Percentiles rank a stretch among this genome's conserved stretches.
Evolutionary conservation across 2,888 invertebrate genomes (phyloP).

Genomic region (Dasypolia templi): DNA sequence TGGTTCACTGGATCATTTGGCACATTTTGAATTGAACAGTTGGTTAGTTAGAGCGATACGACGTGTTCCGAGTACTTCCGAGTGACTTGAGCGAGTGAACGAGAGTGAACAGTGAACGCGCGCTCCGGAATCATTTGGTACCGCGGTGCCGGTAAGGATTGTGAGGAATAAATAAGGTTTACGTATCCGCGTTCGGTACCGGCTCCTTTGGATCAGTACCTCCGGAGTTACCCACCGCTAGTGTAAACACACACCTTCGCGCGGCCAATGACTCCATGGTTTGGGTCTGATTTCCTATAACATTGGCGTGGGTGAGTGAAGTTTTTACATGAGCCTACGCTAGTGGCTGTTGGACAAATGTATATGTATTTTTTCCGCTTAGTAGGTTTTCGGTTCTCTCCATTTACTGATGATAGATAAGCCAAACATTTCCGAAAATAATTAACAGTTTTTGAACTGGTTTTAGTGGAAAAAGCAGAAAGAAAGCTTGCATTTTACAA

Average conservation of each 20-base stretch:
- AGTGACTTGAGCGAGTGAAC: too few species aligned
- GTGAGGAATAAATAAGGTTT: too few species aligned
- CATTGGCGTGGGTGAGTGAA: constrained; percentile 68
- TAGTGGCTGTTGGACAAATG: constrained; percentile 55
- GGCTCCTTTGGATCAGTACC: too few species aligned
- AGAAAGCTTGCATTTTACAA: constrained; percentile 26
- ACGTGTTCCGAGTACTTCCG: too few species aligned
- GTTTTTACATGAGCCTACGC: constrained; percentile 70
- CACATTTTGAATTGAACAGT: too few species aligned
- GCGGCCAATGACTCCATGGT: constrained; percentile 71
- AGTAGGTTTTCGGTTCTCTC: constrained; percentile 32
- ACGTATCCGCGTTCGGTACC: too few species aligned
- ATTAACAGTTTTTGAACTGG: not conserved
- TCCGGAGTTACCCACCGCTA: too few species aligned
- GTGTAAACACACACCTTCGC: constrained; percentile 68
- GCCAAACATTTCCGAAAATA: constrained; percentile 26
- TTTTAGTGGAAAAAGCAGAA: constrained; percentile 4
- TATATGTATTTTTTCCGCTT: constrained; percentile 57
- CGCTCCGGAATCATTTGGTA: too few species aligned
- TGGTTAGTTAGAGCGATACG: too few species aligned
- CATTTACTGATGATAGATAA: constrained; percentile 45
- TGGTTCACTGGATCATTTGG: too few species aligned
- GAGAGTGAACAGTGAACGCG: too few species aligned
- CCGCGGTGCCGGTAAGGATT: too few species aligned
- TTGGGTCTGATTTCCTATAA: constrained; percentile 64